Base-by-base conservation (phyloP, 2,888 invertebrate species). In the Tenthredo notha region DNA sequence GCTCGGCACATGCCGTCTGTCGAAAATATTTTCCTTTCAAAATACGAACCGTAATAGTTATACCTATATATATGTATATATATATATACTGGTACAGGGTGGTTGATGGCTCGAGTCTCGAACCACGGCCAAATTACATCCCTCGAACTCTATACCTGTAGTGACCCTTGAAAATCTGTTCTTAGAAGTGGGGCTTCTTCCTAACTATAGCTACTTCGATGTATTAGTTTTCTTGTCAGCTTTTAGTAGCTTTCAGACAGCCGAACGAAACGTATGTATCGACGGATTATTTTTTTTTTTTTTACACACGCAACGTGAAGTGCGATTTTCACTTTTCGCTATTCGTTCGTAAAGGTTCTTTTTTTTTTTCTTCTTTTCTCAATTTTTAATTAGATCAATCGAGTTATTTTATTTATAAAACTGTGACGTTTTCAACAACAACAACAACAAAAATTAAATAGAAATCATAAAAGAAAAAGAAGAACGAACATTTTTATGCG, bases 121-220 rank as follows among this genome's bases (percentile, higher is more conserved):
- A 47, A 47, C 12, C 43, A 15, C 37, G 70, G 70, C 25, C 43
- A 75, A 87, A 86, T 86, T 86, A 86, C 90, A 88, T 89, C 90
- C 90, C 89, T 88, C 88, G 85, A 67, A 86, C 84, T 84, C 80
- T 85, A 82, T 82, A 87, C 86, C 89, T 89, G 88, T 89, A 89
- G 88, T 90, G 90, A 91, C 89, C 91, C 90, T 90, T 88, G 88
- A 90, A 84, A 91, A 92, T 91, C 89, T 90, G 88, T 91, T 92
- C 90, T 88, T 84, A 87, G 90, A 91, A 91, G 90, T 88, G 85
- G 86, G 86, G 88, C 87, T 87, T 75, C 75, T 70, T 82, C 80
- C 84, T 67, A 85, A 74, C 75, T n/a, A 70, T 72, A 43, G 70
- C 75, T 65, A 21, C 58, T 61, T 77, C 77, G 77, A 77, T 33